A percentile compares a stretch with the other conserved stretches of the same genome.
Conservation (phyloP, 64 coral and sea anemone species). For the Orbicella faveolata region DNA sequence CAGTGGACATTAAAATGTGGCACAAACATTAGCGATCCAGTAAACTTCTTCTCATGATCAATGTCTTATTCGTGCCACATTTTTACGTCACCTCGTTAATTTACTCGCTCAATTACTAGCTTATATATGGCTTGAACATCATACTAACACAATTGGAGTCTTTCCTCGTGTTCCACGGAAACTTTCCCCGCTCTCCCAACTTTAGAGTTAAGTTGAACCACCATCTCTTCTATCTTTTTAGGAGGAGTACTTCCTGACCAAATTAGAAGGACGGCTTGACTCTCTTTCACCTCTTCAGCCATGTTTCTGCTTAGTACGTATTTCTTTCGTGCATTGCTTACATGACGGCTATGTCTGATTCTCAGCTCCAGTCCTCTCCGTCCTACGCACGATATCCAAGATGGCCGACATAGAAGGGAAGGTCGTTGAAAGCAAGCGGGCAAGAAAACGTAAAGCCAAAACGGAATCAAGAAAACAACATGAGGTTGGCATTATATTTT, state of each 20-base stretch:
- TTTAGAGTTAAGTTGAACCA: slow-evolving; percentile 42
- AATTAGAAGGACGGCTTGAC: slow-evolving; percentile 68
- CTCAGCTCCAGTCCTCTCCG: neutral
- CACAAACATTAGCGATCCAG: too few relatives aligned
- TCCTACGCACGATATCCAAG: neutral
- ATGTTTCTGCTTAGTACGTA: neutral
- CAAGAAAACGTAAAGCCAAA: slow-evolving; percentile 35
- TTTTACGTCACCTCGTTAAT: too few relatives aligned
- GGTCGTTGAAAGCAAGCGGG: neutral
- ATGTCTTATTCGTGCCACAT: too few relatives aligned
- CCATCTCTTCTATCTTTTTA: slow-evolving; percentile 73
- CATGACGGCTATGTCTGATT: neutral
- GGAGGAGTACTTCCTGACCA: slow-evolving; percentile 89
- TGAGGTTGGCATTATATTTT: neutral
- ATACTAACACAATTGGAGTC: slow-evolving; percentile 81
- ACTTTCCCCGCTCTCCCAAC: slow-evolving; percentile 72
- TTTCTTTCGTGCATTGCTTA: neutral
- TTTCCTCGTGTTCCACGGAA: slow-evolving; percentile 77
- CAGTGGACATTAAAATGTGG: too few relatives aligned
- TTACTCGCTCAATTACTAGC: too few relatives aligned
- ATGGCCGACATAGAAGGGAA: slow-evolving; percentile 55
- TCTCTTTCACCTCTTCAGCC: slow-evolving; percentile 38
- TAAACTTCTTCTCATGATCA: too few relatives aligned
- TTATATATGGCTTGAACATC: too few relatives aligned
- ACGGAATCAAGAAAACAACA: slow-evolving; percentile 35